Conservation (phyloP, 2,113 vertebrate species). For the Cheilinus undulatus region DNA sequence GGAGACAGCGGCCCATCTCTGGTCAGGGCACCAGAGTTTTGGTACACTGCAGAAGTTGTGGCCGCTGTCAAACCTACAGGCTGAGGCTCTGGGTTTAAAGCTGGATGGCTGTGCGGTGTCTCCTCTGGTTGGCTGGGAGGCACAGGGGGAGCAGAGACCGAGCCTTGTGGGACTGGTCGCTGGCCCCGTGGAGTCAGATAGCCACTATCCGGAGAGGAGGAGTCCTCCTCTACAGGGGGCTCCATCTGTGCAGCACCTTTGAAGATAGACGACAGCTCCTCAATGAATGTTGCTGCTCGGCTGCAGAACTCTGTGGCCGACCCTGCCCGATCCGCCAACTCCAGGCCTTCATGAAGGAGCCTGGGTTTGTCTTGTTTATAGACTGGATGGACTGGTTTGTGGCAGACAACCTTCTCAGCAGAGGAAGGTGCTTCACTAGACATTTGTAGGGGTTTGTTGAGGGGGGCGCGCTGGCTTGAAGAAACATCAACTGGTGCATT, state of each 20-base stretch:
- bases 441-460: conserved; percentile 75
- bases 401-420: conserved; percentile 58
- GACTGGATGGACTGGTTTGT: conserved; percentile 70
- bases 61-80: conserved; percentile 1
- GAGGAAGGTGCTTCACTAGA: conserved; percentile 71
- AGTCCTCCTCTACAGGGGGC: conserved; percentile 88
- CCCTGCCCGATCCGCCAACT: conserved; percentile 77
- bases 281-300: conserved; percentile 92
- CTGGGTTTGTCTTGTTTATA: conserved; percentile 86
- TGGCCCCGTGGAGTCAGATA: conserved; percentile 92
- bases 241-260: conserved; percentile 86
- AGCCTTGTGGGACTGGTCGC: conserved; percentile 72
- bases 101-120: conserved; percentile 24
- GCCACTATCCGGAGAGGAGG: conserved; percentile 95
- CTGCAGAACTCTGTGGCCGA: conserved; percentile 88
- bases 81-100: conserved; percentile 13
- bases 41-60: conserved; percentile 29
- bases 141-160: conserved; percentile 60
- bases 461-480: conserved; percentile 60
- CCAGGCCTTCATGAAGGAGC: conserved; percentile 76
- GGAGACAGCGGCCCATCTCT: conserved; percentile 72
- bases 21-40: conserved; percentile 50
- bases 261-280: conserved; percentile 97
- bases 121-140: conserved; percentile 37
- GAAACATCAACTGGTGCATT: conserved; percentile 58